Percentiles rank a stretch among this genome's conserved stretches.
phyloP scores from a whole-genome alignment of 1,140 invertebrate genomes.

The Ridgeia piscesae region DNA sequence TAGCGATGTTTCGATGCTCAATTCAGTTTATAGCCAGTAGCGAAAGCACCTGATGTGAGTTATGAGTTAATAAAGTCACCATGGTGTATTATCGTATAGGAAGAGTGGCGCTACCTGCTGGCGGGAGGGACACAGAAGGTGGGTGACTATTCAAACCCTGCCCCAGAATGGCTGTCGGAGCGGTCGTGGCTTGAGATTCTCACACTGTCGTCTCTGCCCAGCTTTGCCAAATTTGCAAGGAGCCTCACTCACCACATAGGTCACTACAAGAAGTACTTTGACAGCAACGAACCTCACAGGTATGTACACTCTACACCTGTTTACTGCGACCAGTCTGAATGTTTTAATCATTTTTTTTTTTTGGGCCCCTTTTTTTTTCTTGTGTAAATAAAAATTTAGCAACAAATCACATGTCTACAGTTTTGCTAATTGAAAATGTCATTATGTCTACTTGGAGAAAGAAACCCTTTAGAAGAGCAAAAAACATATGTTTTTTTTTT shows the following conservation, averaged over 20 bases:
- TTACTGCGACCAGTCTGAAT: neutral
- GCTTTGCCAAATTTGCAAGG: slow-evolving; percentile 49
- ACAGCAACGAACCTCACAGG: slow-evolving; percentile 56
- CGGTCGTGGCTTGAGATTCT: slow-evolving; percentile 58
- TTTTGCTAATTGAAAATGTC: too few relatives aligned
- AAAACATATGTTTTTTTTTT: too few relatives aligned
- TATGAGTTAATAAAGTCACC: neutral
- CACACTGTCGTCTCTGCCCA: slow-evolving; percentile 55
- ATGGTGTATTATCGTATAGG: slow-evolving; percentile 35
- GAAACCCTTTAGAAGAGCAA: too few relatives aligned
- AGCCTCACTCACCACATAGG: slow-evolving; percentile 53
- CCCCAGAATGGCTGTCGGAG: slow-evolving; percentile 57
- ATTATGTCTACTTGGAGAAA: too few relatives aligned
- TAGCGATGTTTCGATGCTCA: too few relatives aligned
- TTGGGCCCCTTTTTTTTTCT: too few relatives aligned
- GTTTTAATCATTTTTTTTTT: too few relatives aligned
- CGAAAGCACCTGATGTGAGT: neutral
- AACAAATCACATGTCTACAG: too few relatives aligned
- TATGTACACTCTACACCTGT: slow-evolving; percentile 30
- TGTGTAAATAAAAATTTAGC: too few relatives aligned
- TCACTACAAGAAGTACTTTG: slow-evolving; percentile 57
- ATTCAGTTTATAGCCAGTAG: too few relatives aligned
- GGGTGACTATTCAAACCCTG: slow-evolving; percentile 61
- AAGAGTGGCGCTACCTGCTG: slow-evolving; percentile 57
- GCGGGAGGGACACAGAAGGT: slow-evolving; percentile 53